Base-by-base conservation (phyloP, 2,888 invertebrate genomes). In the Melanostoma mellinum region DNA sequence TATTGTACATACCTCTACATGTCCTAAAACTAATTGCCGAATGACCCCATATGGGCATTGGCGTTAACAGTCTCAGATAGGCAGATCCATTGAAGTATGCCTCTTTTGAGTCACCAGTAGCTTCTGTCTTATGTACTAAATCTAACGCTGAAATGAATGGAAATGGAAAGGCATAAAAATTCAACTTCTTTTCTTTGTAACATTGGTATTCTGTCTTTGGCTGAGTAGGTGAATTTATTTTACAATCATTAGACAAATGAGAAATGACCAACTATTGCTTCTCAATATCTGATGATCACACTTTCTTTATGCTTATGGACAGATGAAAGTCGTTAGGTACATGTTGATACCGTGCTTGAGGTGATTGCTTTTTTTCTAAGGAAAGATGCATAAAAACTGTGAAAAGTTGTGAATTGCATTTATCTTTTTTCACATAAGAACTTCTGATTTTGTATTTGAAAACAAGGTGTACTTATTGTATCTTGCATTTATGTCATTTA, bases 21-120 rank as follows among this genome's bases (percentile, higher is more conserved):
- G 96, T 95, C 87, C 96, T 93, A 91, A 96, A 96, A 91, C 96
- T 96, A 87, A 97, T 93, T 35, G 96, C 96, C 85, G 95, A 95
- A 88, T 96, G 95, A 89, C 95, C 94, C 90, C 95, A 95, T 87
- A 96, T 93, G 76, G 95, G 95, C 89, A 96, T 93, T 73, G 95
- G 95, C 80, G 94, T 93, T 86, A 93, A 92, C 86, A 97, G 93
- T 88, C 95, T 93, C 86, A 96, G 93, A 90, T 95, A 96, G 30
- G 96, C 94, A 87, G 95, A 94, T 87, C 96, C 95, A 92, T 97
- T 96, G 92, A 97, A 96, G 91, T 95, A 97, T 55, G 96, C 96
- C 92, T 97, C 97, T 72, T 95, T 94, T 55, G 77, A 82, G 74
- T 81, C 85, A 9, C 77, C 85, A 81, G 86, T 87, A 85, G 89